Conservation (phyloP, 2,888 invertebrate genomes). For the Phorcus lineatus region DNA sequence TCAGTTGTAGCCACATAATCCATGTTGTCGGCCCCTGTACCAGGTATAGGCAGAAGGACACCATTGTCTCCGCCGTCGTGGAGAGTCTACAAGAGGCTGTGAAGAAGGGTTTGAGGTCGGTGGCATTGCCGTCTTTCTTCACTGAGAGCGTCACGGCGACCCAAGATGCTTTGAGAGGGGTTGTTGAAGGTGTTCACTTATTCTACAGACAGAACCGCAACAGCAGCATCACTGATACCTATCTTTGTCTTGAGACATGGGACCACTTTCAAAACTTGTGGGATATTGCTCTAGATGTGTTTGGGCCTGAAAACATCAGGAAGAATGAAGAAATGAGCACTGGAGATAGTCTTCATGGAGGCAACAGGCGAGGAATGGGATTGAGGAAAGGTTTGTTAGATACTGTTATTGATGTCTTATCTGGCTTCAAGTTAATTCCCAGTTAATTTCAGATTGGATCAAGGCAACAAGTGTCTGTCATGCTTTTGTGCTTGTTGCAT, state of each 20-base stretch:
- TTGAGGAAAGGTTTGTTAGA: not conserved
- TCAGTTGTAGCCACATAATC: not conserved
- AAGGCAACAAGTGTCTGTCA: too few species aligned
- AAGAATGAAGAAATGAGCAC: not conserved
- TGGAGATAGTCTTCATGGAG: not conserved
- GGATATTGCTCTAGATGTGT: not conserved
- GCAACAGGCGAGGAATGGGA: not conserved
- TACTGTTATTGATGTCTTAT: too few species aligned
- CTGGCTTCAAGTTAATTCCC: too few species aligned
- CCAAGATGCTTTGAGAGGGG: not conserved
- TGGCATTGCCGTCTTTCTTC: not conserved
- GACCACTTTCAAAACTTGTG: not conserved
- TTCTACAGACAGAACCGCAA: not conserved
- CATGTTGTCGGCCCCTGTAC: not conserved
- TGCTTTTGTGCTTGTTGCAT: too few species aligned
- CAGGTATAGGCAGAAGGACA: not conserved
- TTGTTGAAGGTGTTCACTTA: not conserved
- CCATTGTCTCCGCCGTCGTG: not conserved
- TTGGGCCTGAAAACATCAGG: not conserved
- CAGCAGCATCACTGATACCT: not conserved
- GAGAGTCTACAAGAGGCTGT: not conserved
- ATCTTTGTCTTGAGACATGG: not conserved
- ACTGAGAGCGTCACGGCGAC: not conserved
- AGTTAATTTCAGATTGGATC: too few species aligned
- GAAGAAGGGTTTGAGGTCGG: not conserved